Conservation (phyloP, 2,113 vertebrate genomes). For the Haliaeetus leucogaster region DNA sequence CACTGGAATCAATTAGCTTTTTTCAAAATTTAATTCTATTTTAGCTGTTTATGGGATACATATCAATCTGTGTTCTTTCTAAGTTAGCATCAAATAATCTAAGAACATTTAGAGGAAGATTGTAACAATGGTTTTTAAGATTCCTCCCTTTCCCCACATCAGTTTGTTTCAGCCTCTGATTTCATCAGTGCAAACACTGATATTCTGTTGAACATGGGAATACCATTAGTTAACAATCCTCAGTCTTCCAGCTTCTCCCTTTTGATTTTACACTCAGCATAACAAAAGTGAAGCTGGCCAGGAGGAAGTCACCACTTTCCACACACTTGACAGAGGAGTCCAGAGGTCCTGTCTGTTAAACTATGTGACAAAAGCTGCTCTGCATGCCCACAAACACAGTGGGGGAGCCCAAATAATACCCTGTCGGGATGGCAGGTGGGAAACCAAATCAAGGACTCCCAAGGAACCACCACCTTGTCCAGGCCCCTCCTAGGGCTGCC, state of each 20-base stretch:
- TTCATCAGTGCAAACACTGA: not conserved
- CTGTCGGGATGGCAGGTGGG: fast-evolving
- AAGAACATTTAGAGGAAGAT: not conserved
- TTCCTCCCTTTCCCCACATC: not conserved
- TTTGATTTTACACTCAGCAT: not conserved
- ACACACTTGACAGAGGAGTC: not conserved
- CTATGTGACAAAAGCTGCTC: not conserved
- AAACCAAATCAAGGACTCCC: not conserved
- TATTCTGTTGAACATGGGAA: not conserved
- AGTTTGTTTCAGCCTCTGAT: not conserved
- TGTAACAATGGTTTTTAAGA: fast-evolving
- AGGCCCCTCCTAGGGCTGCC: not conserved
- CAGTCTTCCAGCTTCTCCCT: not conserved
- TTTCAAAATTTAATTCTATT: not conserved
- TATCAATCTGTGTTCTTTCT: not conserved
- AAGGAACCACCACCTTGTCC: not conserved
- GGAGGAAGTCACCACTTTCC: not conserved
- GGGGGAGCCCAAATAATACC: not conserved
- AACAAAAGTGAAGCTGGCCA: not conserved
- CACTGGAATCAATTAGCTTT: not conserved
- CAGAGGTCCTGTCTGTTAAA: not conserved
- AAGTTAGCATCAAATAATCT: not conserved
- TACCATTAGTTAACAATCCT: not conserved
- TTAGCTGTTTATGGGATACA: not conserved
- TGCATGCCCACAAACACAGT: not conserved